Evolutionary conservation across 2,113 vertebrate genomes (phyloP), one percentile per base, ranked within the genome.

Genomic region (Seriola dumerili): DNA sequence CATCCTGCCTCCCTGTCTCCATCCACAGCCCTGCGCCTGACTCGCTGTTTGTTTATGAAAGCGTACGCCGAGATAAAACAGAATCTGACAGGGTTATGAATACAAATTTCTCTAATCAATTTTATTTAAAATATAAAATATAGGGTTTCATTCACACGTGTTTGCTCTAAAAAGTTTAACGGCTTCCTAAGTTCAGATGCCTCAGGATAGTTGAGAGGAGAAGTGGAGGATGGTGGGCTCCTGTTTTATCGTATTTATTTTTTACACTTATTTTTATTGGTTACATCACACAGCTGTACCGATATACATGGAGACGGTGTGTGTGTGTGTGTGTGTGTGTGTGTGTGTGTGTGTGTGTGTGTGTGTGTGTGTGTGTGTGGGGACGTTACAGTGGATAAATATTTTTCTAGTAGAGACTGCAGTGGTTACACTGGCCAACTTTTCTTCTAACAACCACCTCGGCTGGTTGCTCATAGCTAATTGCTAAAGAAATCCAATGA

Each of bases 61-160:
- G 91, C 92, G 81, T 84, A 82, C 58, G 25, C 40, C 50, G 75
- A 93, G 95, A 95, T 95, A 94, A 96, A 96, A 95, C 92, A 94
- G 94, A 96, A 95, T 95, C 85, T 64, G 68, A 83, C 88, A 85
- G 83, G 93, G 89, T 94, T 95, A 95, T 95, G 95, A 95, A 95
- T 96, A 94, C 92, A 86, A 95, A 94, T 94, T 92, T 93, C 84
- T 84, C 93, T 94, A 94, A 95, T 95, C 93, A 90, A 96, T 96
- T 93, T 94, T 79, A 92, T 93, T 93, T 87, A 88, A 89, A 93
- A 90, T 94, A 91, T 88, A 91, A 92, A 93, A 91, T 91, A 78
- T 91, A 87, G 83, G 83, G 76, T 81, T 87, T 81, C 91, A 93
- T 92, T 91, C 91, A 95, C 83, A 86, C 90, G 88, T 92, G 92